Conservation (phyloP, 1,140 invertebrate genomes). For the Eueides isabella region DNA sequence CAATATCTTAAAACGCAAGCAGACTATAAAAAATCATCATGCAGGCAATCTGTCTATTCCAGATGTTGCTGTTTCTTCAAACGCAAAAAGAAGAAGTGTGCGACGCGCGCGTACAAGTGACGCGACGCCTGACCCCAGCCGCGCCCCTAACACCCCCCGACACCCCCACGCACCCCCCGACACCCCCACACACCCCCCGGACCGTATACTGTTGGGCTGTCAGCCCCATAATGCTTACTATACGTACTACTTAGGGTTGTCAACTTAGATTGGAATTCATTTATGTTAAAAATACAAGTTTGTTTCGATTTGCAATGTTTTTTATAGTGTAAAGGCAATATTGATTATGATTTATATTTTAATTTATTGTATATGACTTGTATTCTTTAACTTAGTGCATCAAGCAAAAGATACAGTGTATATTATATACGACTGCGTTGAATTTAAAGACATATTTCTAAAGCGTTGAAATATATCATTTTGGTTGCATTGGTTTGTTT, state of each 20-base stretch:
- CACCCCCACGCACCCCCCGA: constrained; percentile 15
- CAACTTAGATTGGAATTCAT: background rate
- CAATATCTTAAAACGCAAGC: constrained; percentile 40
- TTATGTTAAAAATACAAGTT: background rate
- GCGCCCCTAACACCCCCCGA: constrained; percentile 18
- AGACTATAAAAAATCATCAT: constrained; percentile 80
- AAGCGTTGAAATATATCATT: too few relatives aligned
- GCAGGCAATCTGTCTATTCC: constrained; percentile 83
- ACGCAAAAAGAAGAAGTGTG: constrained; percentile 97
- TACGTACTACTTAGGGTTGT: background rate
- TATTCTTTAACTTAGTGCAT: too few relatives aligned
- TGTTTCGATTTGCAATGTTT: background rate
- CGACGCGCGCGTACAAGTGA: constrained; percentile 89
- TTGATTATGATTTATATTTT: too few relatives aligned
- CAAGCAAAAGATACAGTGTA: too few relatives aligned
- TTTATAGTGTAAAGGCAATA: background rate
- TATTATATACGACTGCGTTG: too few relatives aligned
- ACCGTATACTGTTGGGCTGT: constrained; percentile 5
- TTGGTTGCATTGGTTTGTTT: too few relatives aligned
- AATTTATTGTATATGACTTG: too few relatives aligned
- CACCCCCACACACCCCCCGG: background rate
- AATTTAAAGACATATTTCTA: too few relatives aligned
- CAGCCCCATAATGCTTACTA: background rate
- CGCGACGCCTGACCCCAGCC: constrained; percentile 65
- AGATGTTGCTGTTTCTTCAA: constrained; percentile 99